Evolutionary conservation across 2,797 vertebrate genomes (phyloP), one percentile per base, ranked within the genome.

Genomic region (Phataginus tetradactyla): DNA sequence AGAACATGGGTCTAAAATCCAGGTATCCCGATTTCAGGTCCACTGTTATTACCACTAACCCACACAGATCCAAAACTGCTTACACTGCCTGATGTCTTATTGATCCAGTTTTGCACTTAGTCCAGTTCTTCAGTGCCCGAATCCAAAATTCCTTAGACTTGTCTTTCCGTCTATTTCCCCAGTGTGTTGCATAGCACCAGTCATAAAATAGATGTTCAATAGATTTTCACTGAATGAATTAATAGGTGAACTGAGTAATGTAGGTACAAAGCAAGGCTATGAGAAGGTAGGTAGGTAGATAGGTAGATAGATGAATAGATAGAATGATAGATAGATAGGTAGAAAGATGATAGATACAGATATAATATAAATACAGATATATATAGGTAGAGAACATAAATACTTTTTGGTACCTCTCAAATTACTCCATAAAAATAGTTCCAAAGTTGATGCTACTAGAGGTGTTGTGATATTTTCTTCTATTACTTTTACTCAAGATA

Each of bases 351-450:
- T 45, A 45, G 45, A 45, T 45, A 45, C 45, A 45, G 10, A 45
- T 45, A 45, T 12, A 45, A 0, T 45, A 74, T n/a, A 74, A 29
- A 51, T 18, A 45, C 25, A 10, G 8, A 57, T 39, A 34, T 59
- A n/a, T 18, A 15, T 53, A 90, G 53, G 18, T 5, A 72, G 61
- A 77, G 34, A 61, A 66, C 27, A 42, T 49, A 86, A 93, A 80
- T 5, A 29, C 1, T 15, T 74, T 53, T 34, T 72, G 2, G 3
- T 21, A 21, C 45, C 37, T 66, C 45, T 90, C 66, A 92, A 55
- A 29, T 87, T 64, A 81, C 95, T 85, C 20, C 59, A 85, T 51
- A 87, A 90, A 95, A 87, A 5, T 25, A 53, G 49, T 34, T 92
- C 75, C 95, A 75, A 84, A 90, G 32, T 37, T 69, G 6, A 61